Conservation (phyloP, 2,113 vertebrate genomes). For the Alethe castanea region DNA sequence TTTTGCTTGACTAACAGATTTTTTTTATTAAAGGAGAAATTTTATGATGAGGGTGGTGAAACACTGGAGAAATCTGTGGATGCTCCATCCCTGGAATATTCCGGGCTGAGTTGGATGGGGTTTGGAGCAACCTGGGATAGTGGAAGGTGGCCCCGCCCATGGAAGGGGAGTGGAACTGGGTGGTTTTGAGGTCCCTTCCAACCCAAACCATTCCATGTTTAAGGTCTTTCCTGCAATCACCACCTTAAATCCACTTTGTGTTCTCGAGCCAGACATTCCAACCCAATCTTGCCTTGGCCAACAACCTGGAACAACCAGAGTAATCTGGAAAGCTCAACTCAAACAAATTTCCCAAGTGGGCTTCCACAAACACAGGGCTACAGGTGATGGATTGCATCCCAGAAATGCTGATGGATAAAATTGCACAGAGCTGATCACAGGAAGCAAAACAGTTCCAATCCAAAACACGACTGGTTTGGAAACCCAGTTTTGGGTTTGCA, state of each 20-base stretch:
- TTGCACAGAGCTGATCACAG: accelerated
- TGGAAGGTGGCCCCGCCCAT: too few relatives aligned
- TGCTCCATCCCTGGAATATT: neutral
- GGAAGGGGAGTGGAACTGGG: neutral
- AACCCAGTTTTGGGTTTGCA: neutral
- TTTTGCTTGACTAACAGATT: neutral
- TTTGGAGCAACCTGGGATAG: neutral
- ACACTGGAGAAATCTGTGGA: neutral
- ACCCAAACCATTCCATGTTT: neutral
- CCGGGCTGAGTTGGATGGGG: neutral
- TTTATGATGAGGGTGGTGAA: neutral
- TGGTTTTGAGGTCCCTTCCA: neutral
- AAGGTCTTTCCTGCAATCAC: neutral
- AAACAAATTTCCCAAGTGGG: accelerated
- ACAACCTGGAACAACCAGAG: neutral
- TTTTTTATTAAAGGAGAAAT: neutral
- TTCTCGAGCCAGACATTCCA: neutral
- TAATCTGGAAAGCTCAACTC: neutral
- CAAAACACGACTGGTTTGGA: neutral
- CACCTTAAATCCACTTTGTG: neutral
- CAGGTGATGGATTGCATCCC: neutral
- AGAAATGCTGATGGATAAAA: neutral
- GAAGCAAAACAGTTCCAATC: neutral
- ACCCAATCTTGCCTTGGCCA: neutral
- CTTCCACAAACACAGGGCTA: accelerated